Evolutionary conservation across 2,797 vertebrate genomes (phyloP).

Genomic region (Pygocentrus nattereri): DNA sequence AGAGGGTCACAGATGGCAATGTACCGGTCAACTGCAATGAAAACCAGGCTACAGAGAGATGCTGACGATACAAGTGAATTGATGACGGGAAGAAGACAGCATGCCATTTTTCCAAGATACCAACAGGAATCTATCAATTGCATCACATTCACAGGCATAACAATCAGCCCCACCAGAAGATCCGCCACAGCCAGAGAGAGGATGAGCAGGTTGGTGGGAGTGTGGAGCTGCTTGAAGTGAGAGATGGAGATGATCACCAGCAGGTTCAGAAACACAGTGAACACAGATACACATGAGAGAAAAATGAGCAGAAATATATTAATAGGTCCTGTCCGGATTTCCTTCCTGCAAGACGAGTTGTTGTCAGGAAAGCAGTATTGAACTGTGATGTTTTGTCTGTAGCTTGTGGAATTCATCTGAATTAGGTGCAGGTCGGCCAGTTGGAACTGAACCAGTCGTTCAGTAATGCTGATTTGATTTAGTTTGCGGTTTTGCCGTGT

Average conservation of each 20-base stretch:
- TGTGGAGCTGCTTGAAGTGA: conserved; percentile 2
- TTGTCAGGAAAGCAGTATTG: neutral
- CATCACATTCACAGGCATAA: neutral
- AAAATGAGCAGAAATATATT: neutral
- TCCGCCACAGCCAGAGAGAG: neutral
- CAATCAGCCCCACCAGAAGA: neutral
- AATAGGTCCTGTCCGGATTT: neutral
- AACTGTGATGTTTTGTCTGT: neutral
- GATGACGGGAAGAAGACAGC: neutral
- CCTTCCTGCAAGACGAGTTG: neutral
- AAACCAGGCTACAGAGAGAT: neutral
- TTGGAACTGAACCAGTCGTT: neutral
- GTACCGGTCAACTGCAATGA: neutral
- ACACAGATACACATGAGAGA: neutral
- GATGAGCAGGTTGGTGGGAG: conserved; percentile 1
- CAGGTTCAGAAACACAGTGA: neutral
- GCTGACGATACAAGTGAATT: neutral
- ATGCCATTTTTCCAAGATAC: neutral
- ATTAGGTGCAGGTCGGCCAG: neutral
- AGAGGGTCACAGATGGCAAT: neutral
- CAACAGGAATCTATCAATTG: neutral
- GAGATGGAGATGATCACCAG: conserved; percentile 6
- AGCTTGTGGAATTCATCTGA: neutral
- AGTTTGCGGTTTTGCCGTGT: neutral
- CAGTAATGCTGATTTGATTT: neutral